Conservation (phyloP, 2,797 vertebrate genomes). For the Acridotheres tristis region DNA sequence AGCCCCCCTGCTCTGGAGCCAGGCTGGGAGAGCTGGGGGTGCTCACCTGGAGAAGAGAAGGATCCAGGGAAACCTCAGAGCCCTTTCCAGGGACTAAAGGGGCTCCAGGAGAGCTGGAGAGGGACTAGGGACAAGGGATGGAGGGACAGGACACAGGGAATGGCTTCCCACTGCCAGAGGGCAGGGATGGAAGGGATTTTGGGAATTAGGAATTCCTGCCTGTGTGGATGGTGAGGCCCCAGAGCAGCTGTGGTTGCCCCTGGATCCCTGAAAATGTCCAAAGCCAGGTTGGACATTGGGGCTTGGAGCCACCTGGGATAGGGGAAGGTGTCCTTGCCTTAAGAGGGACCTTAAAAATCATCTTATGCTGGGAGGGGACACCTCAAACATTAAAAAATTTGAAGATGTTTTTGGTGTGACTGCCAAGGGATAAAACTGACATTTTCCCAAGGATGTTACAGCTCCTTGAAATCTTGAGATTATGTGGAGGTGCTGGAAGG, state of each 20-base stretch:
- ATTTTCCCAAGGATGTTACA: no score
- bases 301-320: no score
- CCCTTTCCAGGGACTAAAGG: accelerated
- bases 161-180: accelerated
- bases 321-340: no score
- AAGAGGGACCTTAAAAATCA: no score
- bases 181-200: accelerated
- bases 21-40: not conserved
- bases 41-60: not conserved
- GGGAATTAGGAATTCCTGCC: not conserved
- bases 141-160: accelerated
- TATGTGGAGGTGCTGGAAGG: no score
- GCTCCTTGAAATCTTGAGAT: no score
- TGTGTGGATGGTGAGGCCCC: not conserved
- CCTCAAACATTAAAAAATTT: no score
- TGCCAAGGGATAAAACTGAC: no score
- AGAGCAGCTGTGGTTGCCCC: not conserved
- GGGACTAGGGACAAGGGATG: accelerated
- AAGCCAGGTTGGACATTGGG: no score
- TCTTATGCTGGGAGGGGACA: no score
- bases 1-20: not conserved
- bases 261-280: not conserved
- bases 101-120: not conserved
- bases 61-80: not conserved
- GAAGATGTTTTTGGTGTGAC: no score